A percentile compares a stretch with the other conserved stretches of the same genome.
Conservation (phyloP, 2,113 vertebrate species). For the Sylvia atricapilla region DNA sequence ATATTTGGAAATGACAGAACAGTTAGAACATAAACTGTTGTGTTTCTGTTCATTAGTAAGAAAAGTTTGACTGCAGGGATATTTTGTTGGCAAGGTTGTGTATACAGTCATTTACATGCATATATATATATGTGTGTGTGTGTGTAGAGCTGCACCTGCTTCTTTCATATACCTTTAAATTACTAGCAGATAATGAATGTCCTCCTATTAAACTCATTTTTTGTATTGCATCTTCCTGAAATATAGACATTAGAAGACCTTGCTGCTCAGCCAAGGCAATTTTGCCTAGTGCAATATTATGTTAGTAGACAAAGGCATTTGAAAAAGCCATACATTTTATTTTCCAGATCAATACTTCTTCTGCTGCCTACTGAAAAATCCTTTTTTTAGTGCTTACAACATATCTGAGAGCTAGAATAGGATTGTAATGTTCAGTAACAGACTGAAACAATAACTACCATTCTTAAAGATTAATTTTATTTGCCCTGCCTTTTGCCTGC, state of each 20-base stretch:
- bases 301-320: slow-evolving; percentile 60
- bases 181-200: slow-evolving; percentile 30
- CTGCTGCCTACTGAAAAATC: slow-evolving; percentile 43
- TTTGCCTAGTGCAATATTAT: slow-evolving; percentile 43
- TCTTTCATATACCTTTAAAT: slow-evolving; percentile 52
- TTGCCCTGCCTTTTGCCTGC: slow-evolving; percentile 54
- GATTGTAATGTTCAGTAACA: slow-evolving; percentile 47
- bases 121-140: not conserved
- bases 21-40: not conserved
- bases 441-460: slow-evolving; percentile 54
- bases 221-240: slow-evolving; percentile 46
- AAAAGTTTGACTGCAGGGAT: not conserved
- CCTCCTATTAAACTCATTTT: slow-evolving; percentile 3
- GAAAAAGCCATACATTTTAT: slow-evolving; percentile 55
- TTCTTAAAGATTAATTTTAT: slow-evolving; percentile 51
- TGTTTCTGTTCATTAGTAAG: slow-evolving; percentile 28
- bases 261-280: slow-evolving; percentile 16
- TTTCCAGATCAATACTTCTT: slow-evolving; percentile 67
- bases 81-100: slow-evolving; percentile 4
- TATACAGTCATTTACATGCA: slow-evolving; percentile 18
- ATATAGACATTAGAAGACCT: slow-evolving; percentile 49
- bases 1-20: slow-evolving; percentile 32
- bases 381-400: slow-evolving; percentile 34
- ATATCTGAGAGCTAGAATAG: slow-evolving; percentile 42
- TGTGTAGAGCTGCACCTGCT: slow-evolving; percentile 34